Evolutionary conservation across 2,797 vertebrate species (phyloP), one percentile per base, ranked within the genome.

Genomic region (Podarcis lilfordi): DNA sequence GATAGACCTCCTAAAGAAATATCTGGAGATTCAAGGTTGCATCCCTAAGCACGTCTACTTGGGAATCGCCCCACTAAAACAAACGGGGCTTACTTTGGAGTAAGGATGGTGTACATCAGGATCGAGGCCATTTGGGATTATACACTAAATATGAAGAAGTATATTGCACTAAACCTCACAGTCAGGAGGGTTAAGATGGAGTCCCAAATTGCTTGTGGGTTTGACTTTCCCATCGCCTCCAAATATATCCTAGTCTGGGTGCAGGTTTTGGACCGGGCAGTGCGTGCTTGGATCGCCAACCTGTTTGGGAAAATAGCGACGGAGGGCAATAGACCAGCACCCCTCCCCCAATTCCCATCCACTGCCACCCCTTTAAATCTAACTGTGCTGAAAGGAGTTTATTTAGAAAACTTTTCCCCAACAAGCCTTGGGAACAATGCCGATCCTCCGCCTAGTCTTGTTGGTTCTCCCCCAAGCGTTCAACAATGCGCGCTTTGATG

Each of bases 401-500:
- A 76, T 74, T 94, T 72, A 86, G 94, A 80, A 90, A 95, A 95
- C 92, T 94, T 96, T 92, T 6, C 81, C 85, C 89, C 79, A 88
- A 89, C 91, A 88, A 94, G 91, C 87, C 64, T 88, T 85, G 92
- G 90, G 92, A 93, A 80, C 92, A 84, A 90, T 71, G 95, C 92
- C 91, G 94, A 93, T 93, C 94, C 92, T 94, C 93, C 76, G 91
- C 92, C 59, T 87, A 71, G 88, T 91, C 93, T 90, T 55, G 88
- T 90, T 90, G 90, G 85, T 93, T 89, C 89, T 91, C 83, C 91
- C 85, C 91, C 92, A 95, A 93, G 93, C 92, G 82, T 93, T 68
- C 92, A 94, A 92, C 96, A 96, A 96, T 96, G 95, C 90, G 86
- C 85, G 93, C 96, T 97, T 97, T 95, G 96, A 96, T 96, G 95